A percentile compares a stretch with the other conserved stretches of the same genome.
Conservation (phyloP, 2,888 invertebrate genomes). For the Ichneumoninae sp. region DNA sequence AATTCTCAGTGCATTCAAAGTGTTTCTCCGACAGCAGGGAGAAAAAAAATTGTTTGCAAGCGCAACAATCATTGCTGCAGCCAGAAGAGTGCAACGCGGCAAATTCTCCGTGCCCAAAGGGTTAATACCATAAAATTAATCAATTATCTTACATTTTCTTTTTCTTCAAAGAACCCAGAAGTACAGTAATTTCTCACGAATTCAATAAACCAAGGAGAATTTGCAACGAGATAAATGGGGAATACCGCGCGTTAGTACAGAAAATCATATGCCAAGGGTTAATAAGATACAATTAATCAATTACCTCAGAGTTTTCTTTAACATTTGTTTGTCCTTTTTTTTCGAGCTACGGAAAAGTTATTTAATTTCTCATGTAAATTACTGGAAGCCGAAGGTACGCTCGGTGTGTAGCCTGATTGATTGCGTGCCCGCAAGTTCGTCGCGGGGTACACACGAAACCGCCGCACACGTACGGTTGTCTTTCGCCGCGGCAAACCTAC, state of each 20-base stretch:
- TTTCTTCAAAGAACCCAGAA: background rate
- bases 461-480: constrained; percentile 1
- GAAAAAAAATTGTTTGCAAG: background rate
- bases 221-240: background rate
- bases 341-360: background rate
- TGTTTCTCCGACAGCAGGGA: background rate
- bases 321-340: background rate
- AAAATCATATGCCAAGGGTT: constrained; percentile 5
- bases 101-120: background rate
- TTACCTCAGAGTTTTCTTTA: background rate
- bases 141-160: background rate
- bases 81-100: background rate
- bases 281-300: constrained; percentile 22
- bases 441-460: constrained; percentile 2
- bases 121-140: constrained; percentile 4
- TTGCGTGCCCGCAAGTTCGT: constrained; percentile 15
- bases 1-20: background rate
- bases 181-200: constrained; percentile 6
- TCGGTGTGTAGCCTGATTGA: background rate
- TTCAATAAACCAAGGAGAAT: background rate
- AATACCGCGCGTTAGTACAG: background rate
- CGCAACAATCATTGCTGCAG: background rate
- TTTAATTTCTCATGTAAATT: constrained; percentile 14
- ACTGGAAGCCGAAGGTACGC: background rate
- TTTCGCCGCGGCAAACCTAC: constrained; percentile 4